Evolutionary conservation across 1,140 invertebrate species (phyloP), one percentile per base, ranked within the genome.

Genomic region (Drosophila nasuta): DNA sequence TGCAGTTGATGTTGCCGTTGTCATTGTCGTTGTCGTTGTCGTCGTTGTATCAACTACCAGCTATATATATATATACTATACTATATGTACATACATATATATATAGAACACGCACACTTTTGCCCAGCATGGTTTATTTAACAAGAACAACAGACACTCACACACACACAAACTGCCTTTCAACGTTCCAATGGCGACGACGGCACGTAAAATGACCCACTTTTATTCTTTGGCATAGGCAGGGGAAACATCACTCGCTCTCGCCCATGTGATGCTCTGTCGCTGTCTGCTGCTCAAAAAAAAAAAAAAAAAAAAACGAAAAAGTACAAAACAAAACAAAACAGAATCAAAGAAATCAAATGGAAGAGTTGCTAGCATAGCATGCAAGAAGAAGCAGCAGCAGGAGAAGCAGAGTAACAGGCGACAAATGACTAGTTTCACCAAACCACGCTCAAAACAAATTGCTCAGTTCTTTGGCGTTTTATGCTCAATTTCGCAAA

Each of bases 261-360:
- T 67, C 58, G 71, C 71, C 46, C 43, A 45, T 58, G 38, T 25
- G 48, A 13, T n/a, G 60, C 17, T 33, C 52, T 5, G 25, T 30
- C 13, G 43, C n/a, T 33, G 2, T 41, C 60, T 13, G 64, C 54
- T 66, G 69, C 35, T 46, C 71, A 71, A 66, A 75, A 79, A 63
- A 66, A 20, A 20, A 3, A 25, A 25, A 63, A 3, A 25, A 25
- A 25, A 25, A 15, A 15, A 15, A 15, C 15, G 15, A 17, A 17
- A 17, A 17, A 25, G 3, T 3, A 25, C 3, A 25, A 25, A 25
- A 25, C 20, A 25, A 25, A 25, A 25, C 20, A 25, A 25, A 25
- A 25, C 20, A 25, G 67, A 81, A 71, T 79, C 77, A 87, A 87
- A 78, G 83, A 83, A 87, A 87, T 87, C 83, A 87, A 88, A 87